Percentiles rank a stretch among this genome's conserved stretches.
Conservation (phyloP, 2,113 vertebrate genomes). For the Podiceps cristatus region DNA sequence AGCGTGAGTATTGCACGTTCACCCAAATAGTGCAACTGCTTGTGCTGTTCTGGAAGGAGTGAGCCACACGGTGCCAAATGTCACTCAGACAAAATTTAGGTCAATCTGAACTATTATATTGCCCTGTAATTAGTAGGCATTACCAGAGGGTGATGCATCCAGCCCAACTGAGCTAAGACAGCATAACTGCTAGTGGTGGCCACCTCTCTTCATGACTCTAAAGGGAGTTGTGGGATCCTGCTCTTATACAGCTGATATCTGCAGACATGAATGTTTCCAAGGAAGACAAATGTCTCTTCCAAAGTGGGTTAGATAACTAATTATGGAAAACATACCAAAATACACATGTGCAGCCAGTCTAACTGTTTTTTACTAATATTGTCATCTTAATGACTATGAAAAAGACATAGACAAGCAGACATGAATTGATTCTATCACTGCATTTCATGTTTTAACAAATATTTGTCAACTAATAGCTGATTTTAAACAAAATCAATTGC, state of each 20-base stretch:
- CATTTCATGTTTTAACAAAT: not conserved
- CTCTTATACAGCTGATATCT: not conserved
- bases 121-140: not conserved
- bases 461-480: not conserved
- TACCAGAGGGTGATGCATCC: not conserved
- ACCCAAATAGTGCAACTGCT: not conserved
- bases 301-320: not conserved
- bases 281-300: not conserved
- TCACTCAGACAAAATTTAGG: not conserved
- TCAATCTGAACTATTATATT: not conserved
- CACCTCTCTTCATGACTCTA: not conserved
- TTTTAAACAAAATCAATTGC: not conserved
- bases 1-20: not conserved
- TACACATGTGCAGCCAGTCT: not conserved
- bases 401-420: not conserved
- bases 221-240: not conserved
- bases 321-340: not conserved
- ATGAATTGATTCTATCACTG: not conserved
- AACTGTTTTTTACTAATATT: not conserved
- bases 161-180: not conserved
- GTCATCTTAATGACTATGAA: not conserved
- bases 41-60: not conserved
- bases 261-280: not conserved
- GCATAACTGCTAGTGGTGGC: not conserved
- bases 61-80: not conserved